Evolutionary conservation across 2,797 vertebrate species (phyloP), one percentile per base, ranked within the genome.

Genomic region (Babyrousa celebensis): DNA sequence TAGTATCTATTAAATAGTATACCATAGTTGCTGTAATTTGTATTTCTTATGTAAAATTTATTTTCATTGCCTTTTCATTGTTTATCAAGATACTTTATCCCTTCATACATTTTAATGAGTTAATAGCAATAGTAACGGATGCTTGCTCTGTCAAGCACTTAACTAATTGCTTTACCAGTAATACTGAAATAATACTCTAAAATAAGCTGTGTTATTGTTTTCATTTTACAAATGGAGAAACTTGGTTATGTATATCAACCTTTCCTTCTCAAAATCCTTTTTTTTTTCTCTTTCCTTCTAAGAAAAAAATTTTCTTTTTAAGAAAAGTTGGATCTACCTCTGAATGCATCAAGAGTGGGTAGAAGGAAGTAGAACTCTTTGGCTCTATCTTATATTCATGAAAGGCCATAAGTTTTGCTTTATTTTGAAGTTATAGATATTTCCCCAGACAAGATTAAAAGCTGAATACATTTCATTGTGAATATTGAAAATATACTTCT

Each of bases 391-490:
- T 84, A 78, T 63, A 94, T 83, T 96, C 74, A 16, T 93, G 18
- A 95, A 87, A 27, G 20, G 18, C n/a, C 74, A 48, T 85, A 89
- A 40, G 67, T 91, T 83, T 96, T 87, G 70, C 74, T 70, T 94
- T 95, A 54, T 84, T 95, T 97, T 78, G 72, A 94, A 36, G 48
- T 96, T 96, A 68, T 93, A 83, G 10, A 91, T n/a, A 52, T 97
- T 91, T 95, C 91, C 88, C 91, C 14, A 78, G 29, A 63, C 23
- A 89, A 54, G 21, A 74, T 80, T 87, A 89, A 93, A 96, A 97
- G 54, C 65, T n/a, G 40, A 89, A 92, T 48, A 83, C 15, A 79
- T 71, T 85, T 96, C 91, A 91, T 80, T 96, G 84, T 89, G 78
- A 54, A 80, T 48, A 40, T 63, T 89, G n/a, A 97, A 96, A 96